Evolutionary conservation across 2,797 vertebrate genomes (phyloP).

Genomic region (Pagetopsis macropterus): DNA sequence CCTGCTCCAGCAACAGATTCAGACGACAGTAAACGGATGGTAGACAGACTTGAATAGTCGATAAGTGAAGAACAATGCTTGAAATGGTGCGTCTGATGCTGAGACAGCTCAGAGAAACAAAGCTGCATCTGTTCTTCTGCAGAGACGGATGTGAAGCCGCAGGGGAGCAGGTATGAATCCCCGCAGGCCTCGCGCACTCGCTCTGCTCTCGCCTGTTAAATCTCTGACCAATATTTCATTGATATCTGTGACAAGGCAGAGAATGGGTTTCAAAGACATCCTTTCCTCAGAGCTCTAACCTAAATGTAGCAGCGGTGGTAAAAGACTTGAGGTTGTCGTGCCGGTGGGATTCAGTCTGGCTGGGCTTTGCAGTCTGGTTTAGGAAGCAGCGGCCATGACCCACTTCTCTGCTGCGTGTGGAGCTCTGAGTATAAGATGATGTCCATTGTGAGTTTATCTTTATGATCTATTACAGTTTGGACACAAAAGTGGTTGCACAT

Average conservation of each 20-base stretch:
- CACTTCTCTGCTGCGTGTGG: conserved; percentile 61
- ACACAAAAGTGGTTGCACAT: background rate
- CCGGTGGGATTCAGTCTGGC: conserved; percentile 61
- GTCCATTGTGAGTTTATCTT: conserved; percentile 43
- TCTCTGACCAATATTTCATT: conserved; percentile 57
- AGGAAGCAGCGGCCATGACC: conserved; percentile 66
- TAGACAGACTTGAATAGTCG: conserved; percentile 5
- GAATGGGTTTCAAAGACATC: conserved; percentile 68
- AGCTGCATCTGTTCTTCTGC: conserved; percentile 59
- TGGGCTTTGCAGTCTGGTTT: conserved; percentile 35
- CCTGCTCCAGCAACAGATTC: background rate
- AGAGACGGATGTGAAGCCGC: conserved; percentile 56
- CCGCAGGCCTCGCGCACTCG: conserved; percentile 28
- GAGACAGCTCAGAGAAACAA: conserved; percentile 58
- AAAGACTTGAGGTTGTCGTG: conserved; percentile 52
- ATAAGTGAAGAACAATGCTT: conserved; percentile 24
- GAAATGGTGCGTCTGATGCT: conserved; percentile 21
- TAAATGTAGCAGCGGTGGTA: conserved; percentile 57
- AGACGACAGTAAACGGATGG: background rate
- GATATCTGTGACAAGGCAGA: conserved; percentile 62
- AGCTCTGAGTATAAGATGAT: conserved; percentile 42
- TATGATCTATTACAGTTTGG: conserved; percentile 19
- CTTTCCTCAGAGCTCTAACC: conserved; percentile 49
- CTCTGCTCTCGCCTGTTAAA: conserved; percentile 43
- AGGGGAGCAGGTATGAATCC: conserved; percentile 57